Conservation (phyloP, 2,113 vertebrate genomes). For the Etheostoma cragini region DNA sequence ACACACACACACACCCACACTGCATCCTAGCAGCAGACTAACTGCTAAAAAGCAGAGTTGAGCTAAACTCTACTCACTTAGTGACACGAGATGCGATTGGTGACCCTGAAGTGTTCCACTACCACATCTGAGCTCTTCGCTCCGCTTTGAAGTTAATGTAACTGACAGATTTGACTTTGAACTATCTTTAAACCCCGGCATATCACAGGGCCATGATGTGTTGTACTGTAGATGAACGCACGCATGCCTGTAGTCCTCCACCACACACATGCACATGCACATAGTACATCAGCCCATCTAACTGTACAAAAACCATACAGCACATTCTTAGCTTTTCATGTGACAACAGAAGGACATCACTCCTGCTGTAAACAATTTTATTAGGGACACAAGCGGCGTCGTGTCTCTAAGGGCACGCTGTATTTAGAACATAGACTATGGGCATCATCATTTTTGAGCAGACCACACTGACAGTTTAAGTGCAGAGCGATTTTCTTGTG, state of each 20-base stretch:
- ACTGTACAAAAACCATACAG: neutral
- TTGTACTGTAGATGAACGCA: neutral
- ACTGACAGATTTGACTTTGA: conserved; percentile 44
- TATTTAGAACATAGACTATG: neutral
- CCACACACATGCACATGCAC: neutral
- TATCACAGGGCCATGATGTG: neutral
- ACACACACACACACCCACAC: conserved; percentile 8
- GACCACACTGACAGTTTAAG: neutral
- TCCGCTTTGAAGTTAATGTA: conserved; percentile 12
- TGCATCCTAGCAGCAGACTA: neutral
- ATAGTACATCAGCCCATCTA: neutral
- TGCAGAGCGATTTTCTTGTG: neutral
- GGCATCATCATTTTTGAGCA: neutral
- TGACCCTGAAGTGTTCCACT: conserved; percentile 68
- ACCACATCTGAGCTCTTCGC: conserved; percentile 42
- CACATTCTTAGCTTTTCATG: conserved; percentile 3
- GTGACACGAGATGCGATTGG: conserved; percentile 40
- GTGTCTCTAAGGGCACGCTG: neutral
- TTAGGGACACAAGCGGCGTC: conserved; percentile 30
- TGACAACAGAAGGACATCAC: conserved; percentile 19
- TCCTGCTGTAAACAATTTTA: neutral
- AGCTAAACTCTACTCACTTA: conserved; percentile 33
- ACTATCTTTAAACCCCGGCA: conserved; percentile 28
- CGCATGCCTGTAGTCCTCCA: neutral
- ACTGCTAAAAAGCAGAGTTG: neutral